These are phyloP conservation scores for Xenopus tropicalis DNA, from an alignment of 2,113 vertebrate species.

Conservation along the genomic window DNA sequence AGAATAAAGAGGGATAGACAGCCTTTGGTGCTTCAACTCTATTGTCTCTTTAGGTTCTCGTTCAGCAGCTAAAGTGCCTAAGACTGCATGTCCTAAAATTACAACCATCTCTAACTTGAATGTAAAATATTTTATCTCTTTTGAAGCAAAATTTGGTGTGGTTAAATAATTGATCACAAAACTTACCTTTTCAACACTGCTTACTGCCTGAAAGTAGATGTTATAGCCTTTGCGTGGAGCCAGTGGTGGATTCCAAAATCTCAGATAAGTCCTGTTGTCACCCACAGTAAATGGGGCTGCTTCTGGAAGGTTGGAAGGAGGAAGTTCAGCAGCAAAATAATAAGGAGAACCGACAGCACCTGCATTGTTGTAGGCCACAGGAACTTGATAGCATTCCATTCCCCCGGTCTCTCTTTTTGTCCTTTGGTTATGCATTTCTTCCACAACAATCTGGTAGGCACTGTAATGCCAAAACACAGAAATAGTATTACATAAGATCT, in stretches of 20 bases:
- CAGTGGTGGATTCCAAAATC: conserved; percentile 94
- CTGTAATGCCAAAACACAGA: conserved; percentile 55
- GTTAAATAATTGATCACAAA: neutral
- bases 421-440: conserved; percentile 83
- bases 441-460: conserved; percentile 95
- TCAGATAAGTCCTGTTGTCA: conserved; percentile 95
- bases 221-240: conserved; percentile 96
- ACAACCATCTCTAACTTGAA: no score
- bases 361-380: conserved; percentile 83
- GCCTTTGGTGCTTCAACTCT: no score
- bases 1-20: no score
- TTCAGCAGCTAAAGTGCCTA: no score
- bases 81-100: no score
- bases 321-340: conserved; percentile 92
- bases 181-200: conserved; percentile 93
- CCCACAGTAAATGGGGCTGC: conserved; percentile 92
- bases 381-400: conserved; percentile 88
- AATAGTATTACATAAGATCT: no score
- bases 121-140: no score
- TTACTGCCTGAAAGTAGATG: conserved; percentile 98
- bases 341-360: conserved; percentile 79
- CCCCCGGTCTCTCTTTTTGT: conserved; percentile 80
- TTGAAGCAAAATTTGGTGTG: no score
- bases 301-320: conserved; percentile 85
- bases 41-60: no score